A percentile compares a stretch with the other conserved stretches of the same genome.
These are phyloP conservation scores for Potorous gilbertii DNA, from an alignment of 2,797 vertebrate genomes.

Conservation along the genomic window DNA sequence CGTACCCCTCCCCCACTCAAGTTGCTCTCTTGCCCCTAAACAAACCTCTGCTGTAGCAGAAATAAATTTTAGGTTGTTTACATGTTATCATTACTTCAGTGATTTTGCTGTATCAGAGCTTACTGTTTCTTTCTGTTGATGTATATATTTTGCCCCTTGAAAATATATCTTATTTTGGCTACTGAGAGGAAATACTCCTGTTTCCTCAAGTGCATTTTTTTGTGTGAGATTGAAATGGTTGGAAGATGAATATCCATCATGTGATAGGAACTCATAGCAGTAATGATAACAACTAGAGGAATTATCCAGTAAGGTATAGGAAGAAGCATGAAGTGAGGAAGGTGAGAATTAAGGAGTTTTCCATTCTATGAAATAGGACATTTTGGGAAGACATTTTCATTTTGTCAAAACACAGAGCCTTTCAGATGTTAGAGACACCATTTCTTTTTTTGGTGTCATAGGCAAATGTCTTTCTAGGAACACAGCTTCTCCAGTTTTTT, in stretches of 20 bases:
- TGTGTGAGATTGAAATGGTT: conserved; percentile 16
- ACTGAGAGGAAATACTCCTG: conserved; percentile 8
- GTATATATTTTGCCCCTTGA: conserved; percentile 25
- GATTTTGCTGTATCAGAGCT: conserved; percentile 9
- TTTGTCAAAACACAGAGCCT: conserved; percentile 5
- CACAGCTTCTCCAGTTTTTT: neutral
- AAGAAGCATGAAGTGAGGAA: neutral
- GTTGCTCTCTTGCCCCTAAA: neutral
- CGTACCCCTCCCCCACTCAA: neutral
- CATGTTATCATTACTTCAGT: conserved; percentile 16
- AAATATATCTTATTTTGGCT: conserved; percentile 25
- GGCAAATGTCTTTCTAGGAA: conserved; percentile 79
- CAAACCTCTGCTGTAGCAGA: neutral
- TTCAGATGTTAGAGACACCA: conserved; percentile 51
- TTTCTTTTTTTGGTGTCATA: conserved; percentile 50
- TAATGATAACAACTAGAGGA: conserved; percentile 15
- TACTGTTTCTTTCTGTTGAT: conserved; percentile 4
- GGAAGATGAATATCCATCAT: neutral
- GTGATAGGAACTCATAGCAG: conserved; percentile 32
- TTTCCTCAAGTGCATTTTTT: neutral
- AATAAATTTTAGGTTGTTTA: conserved; percentile 25
- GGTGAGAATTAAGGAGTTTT: conserved; percentile 21
- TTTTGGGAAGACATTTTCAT: conserved; percentile 16
- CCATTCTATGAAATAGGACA: conserved; percentile 39
- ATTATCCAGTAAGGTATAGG: conserved; percentile 36